These are phyloP conservation scores for Priocnemis perturbator DNA, from an alignment of 2,888 invertebrate species.

Conservation along the genomic window DNA sequence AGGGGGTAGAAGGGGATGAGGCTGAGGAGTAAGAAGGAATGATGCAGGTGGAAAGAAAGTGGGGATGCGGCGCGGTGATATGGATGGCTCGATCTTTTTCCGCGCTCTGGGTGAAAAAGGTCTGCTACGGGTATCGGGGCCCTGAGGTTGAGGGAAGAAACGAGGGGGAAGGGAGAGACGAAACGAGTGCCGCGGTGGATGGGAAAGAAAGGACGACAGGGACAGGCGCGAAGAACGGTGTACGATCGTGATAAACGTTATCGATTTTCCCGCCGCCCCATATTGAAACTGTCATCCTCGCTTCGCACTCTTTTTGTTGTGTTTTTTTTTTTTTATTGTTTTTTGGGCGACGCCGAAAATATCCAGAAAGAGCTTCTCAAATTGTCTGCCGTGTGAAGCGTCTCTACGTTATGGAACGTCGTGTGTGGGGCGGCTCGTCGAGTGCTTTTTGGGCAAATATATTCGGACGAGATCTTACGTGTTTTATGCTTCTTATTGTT, in stretches of 20 bases:
- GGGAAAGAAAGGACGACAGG: slow-evolving; percentile 10
- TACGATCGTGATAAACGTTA: slow-evolving; percentile 26
- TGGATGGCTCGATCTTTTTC: slow-evolving; percentile 14
- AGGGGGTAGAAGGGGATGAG: too few relatives aligned
- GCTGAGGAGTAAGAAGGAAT: too few relatives aligned
- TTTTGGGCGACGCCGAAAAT: neutral
- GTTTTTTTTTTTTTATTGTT: slow-evolving; percentile 11
- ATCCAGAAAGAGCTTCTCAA: neutral
- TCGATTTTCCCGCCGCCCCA: slow-evolving; percentile 30
- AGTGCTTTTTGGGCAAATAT: too few relatives aligned
- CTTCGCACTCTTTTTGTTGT: neutral
- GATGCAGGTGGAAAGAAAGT: too few relatives aligned
- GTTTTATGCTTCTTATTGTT: slow-evolving; percentile 5
- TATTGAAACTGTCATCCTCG: slow-evolving; percentile 33
- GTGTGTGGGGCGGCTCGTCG: too few relatives aligned
- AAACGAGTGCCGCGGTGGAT: neutral
- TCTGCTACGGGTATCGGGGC: slow-evolving; percentile 23
- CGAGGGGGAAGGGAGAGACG: neutral
- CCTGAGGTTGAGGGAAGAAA: slow-evolving; percentile 23
- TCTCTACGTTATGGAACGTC: too few relatives aligned
- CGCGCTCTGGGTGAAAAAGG: slow-evolving; percentile 28
- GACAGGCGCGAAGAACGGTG: slow-evolving; percentile 5
- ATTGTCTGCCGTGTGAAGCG: neutral
- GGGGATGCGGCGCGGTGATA: neutral
- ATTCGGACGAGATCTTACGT: neutral